A percentile compares a stretch with the other conserved stretches of the same genome.
Conservation (phyloP, 2,888 invertebrate species). For the Pristionchus fissidentatus region DNA sequence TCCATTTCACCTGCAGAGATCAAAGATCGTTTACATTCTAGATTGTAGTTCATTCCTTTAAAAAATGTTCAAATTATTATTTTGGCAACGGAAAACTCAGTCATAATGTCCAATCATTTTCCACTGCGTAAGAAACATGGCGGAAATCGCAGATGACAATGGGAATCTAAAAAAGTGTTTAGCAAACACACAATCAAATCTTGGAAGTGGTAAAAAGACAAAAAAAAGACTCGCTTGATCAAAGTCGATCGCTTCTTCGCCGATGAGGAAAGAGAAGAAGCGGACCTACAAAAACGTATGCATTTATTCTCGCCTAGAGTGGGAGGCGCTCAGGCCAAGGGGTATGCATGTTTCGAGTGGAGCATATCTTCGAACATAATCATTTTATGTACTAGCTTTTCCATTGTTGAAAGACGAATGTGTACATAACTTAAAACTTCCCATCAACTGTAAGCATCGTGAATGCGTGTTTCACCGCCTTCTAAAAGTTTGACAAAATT, state of each 20-base stretch:
- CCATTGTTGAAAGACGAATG: not conserved
- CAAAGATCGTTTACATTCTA: not conserved
- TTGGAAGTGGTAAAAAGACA: not conserved
- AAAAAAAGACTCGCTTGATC: constrained; percentile 76
- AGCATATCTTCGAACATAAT: too few species aligned
- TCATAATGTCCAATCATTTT: not conserved
- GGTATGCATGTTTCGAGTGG: too few species aligned
- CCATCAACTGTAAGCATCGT: not conserved
- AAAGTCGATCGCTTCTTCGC: constrained; percentile 91
- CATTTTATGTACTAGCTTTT: too few species aligned
- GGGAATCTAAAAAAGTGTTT: too few species aligned
- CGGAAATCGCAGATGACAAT: too few species aligned
- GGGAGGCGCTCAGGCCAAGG: too few species aligned
- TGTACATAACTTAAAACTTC: not conserved
- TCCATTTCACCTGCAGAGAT: constrained; percentile 88
- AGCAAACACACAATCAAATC: too few species aligned
- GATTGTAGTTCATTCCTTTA: not conserved
- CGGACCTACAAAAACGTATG: constrained; percentile 88
- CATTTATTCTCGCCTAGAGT: too few species aligned
- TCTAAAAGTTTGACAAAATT: too few species aligned
- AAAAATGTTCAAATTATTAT: not conserved
- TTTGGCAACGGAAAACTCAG: not conserved
- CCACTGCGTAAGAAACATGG: not conserved
- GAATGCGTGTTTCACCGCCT: not conserved
- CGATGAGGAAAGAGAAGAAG: constrained; percentile 97